Evolutionary conservation across 2,113 vertebrate genomes (phyloP).

Genomic region (Bubo scandiacus): DNA sequence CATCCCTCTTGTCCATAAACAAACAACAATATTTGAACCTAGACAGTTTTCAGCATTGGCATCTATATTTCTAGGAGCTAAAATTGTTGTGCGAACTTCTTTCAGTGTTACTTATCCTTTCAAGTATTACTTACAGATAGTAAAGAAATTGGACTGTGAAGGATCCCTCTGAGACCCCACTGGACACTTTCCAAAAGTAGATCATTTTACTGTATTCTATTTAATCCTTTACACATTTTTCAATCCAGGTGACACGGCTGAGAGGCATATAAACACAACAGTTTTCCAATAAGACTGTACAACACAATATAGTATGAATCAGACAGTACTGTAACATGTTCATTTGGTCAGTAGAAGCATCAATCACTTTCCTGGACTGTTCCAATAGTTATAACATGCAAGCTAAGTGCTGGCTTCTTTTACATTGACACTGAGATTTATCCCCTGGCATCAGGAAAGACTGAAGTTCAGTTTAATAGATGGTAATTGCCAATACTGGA

Average conservation of each 20-base stretch:
- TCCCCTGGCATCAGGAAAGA: not conserved
- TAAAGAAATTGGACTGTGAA: conserved; percentile 62
- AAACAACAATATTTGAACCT: not conserved
- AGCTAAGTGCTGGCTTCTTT: not conserved
- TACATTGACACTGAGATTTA: not conserved
- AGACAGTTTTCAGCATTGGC: not conserved
- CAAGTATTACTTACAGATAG: conserved; percentile 56
- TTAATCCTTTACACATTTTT: conserved; percentile 63
- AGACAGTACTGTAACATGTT: conserved; percentile 40
- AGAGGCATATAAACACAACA: conserved; percentile 64
- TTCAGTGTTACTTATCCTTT: conserved; percentile 56
- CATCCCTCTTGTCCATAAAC: not conserved
- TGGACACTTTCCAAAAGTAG: conserved; percentile 56
- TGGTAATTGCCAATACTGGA: not conserved
- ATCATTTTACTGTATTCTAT: conserved; percentile 63
- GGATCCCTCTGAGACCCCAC: conserved; percentile 59
- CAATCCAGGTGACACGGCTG: conserved; percentile 62
- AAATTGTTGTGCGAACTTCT: not conserved
- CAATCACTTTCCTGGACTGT: not conserved
- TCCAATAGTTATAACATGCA: not conserved
- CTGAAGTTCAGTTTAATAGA: not conserved
- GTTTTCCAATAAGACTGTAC: conserved; percentile 54
- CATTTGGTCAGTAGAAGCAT: conserved; percentile 23
- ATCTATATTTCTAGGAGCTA: conserved; percentile 2
- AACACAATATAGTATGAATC: conserved; percentile 30